These are phyloP conservation scores for Aegithalos caudatus DNA, from an alignment of 2,113 vertebrate species.

Conservation along the genomic window DNA sequence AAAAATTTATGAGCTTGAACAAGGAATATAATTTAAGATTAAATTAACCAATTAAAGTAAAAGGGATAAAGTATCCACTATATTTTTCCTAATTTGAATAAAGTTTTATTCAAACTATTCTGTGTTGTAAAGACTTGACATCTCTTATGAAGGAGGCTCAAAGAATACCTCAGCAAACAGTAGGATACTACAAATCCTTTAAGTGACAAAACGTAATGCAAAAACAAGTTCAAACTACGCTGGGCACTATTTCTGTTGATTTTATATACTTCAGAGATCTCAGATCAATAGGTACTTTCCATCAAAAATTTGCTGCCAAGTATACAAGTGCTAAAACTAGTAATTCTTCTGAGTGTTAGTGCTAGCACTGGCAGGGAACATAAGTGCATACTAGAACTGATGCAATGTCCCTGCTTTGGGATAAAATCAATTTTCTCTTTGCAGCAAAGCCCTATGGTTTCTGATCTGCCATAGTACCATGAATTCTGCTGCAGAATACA, in stretches of 20 bases:
- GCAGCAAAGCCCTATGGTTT: neutral
- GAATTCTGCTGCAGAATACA: neutral
- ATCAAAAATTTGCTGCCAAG: neutral
- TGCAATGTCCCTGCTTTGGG: neutral
- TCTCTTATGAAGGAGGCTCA: neutral
- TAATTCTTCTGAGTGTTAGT: neutral
- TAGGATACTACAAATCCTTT: neutral
- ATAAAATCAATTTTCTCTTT: neutral
- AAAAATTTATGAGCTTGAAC: neutral
- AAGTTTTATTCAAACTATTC: neutral
- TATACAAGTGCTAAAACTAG: neutral
- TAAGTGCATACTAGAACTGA: neutral
- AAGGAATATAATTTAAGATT: neutral
- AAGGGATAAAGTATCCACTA: neutral
- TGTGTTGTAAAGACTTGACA: neutral
- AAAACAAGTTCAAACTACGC: neutral
- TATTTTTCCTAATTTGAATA: neutral
- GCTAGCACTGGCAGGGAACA: neutral
- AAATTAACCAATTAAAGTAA: neutral
- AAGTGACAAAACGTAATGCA: neutral
- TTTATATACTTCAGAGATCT: neutral
- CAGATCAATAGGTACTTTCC: neutral
- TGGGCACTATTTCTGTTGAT: neutral
- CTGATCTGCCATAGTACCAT: neutral
- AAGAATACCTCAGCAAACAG: neutral